Conservation (phyloP, 2,113 vertebrate genomes). For the Pyrgilauda ruficollis region DNA sequence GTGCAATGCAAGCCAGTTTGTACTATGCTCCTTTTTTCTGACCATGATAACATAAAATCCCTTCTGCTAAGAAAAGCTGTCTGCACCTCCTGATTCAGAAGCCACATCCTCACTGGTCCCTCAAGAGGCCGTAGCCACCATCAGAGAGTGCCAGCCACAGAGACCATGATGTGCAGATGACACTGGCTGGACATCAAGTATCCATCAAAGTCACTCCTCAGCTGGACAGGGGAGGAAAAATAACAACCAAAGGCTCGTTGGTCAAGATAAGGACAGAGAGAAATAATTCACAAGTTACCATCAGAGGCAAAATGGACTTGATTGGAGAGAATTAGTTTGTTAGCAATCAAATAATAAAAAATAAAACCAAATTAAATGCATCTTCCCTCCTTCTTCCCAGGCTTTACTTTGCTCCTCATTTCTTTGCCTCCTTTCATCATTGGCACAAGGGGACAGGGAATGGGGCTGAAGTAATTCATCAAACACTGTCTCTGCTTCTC, state of each 20-base stretch:
- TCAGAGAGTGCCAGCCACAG: not conserved
- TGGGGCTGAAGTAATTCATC: not conserved
- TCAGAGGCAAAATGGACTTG: not conserved
- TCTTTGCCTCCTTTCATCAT: not conserved
- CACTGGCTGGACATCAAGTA: not conserved
- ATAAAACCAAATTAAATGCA: not conserved
- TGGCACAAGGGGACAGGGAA: not conserved
- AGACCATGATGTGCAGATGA: fast-evolving
- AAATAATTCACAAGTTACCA: not conserved
- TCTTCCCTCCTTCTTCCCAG: not conserved
- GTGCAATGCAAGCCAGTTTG: not conserved
- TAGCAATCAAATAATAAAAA: not conserved
- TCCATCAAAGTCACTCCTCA: not conserved
- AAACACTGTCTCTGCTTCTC: not conserved
- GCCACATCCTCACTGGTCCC: not conserved
- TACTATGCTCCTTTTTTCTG: not conserved
- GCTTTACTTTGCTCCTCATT: not conserved
- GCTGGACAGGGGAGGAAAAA: not conserved
- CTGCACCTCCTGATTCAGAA: not conserved
- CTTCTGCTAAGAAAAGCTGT: not conserved
- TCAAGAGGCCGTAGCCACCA: not conserved
- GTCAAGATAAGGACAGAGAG: not conserved
- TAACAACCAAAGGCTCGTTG: not conserved
- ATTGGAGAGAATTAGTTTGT: not conserved
- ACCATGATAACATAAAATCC: not conserved